Evolutionary conservation across 1,140 invertebrate genomes (phyloP), one percentile per base, ranked within the genome.

Genomic region (Trichogramma pretiosum): DNA sequence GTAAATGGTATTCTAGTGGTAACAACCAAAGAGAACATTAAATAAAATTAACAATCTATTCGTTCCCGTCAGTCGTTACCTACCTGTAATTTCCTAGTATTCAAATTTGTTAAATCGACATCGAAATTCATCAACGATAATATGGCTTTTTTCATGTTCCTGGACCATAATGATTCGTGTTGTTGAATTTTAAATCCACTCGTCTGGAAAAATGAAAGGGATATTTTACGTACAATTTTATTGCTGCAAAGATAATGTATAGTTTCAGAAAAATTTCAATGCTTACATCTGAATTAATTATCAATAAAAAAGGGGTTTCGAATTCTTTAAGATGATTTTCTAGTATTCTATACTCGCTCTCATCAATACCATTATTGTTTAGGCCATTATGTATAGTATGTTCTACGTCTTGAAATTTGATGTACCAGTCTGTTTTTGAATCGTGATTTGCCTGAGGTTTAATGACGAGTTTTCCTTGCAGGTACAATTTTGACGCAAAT

Each of bases 21-120:
- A 72, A 72, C 70, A 72, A 71, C 70, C 70, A 72, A 72, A 72
- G 70, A 72, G 70, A 72, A 72, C 68, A 70, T 64, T 67, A n/a
- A n/a, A n/a, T 41, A 16, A 46, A 68, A 56, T 59, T 48, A 44
- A 57, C 39, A 53, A 57, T 45, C 30, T 51, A 59, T 50, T 59
- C 62, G 67, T 68, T 67, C 68, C 62, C 68, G 62, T 70, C 63
- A 66, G 68, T 69, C 59, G 65, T 71, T 72, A 72, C 70, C 68
- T 65, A 72, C 65, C 64, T 73, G 61, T 8, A 46, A 32, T 3
- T 48, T 16, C 34, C 8, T 9, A 3, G 9, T 38, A 3, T 14
- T 39, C 2, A 22, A 39, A 39, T 4, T 5, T 1, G 9, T 0
- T 17, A 14, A 14, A 26, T 26, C 7, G 9, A 17, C 0, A 61